Evolutionary conservation across 1,140 invertebrate species (phyloP).

Genomic region (Bombus fervidus): DNA sequence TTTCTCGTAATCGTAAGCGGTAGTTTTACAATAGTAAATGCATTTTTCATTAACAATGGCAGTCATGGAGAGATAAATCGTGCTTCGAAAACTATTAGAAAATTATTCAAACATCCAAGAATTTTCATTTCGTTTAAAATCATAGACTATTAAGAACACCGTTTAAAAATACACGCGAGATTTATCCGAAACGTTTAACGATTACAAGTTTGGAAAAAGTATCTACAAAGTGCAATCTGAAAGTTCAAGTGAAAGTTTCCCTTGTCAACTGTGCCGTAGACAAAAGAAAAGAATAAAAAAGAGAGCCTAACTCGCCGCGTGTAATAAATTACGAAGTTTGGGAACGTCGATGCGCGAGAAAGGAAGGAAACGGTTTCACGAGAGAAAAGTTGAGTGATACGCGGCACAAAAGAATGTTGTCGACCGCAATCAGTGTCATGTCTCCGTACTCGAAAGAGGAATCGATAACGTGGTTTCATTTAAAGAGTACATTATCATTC

Average conservation of each 20-base stretch:
- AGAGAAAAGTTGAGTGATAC: conserved; percentile 16
- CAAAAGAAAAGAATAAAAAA: neutral
- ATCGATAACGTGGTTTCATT: conserved; percentile 45
- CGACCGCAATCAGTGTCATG: conserved; percentile 18
- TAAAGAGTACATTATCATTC: conserved; percentile 37
- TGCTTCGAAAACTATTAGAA: no score
- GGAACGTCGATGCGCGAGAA: neutral
- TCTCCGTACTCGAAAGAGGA: neutral
- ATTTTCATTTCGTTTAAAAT: no score
- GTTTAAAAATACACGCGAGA: neutral
- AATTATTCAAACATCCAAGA: no score
- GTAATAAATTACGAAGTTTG: conserved; percentile 9
- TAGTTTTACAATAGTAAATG: no score
- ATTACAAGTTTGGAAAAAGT: neutral
- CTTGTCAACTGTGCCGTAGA: neutral
- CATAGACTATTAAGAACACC: no score
- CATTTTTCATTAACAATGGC: no score
- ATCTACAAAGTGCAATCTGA: neutral
- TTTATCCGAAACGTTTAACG: neutral
- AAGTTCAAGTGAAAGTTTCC: neutral
- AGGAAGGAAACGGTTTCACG: neutral
- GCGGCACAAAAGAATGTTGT: conserved; percentile 35
- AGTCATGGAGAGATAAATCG: no score
- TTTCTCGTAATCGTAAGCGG: no score
- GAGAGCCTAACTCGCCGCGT: neutral